Evolutionary conservation across 2,888 invertebrate species (phyloP).

Genomic region (Stictocephala bisonia): DNA sequence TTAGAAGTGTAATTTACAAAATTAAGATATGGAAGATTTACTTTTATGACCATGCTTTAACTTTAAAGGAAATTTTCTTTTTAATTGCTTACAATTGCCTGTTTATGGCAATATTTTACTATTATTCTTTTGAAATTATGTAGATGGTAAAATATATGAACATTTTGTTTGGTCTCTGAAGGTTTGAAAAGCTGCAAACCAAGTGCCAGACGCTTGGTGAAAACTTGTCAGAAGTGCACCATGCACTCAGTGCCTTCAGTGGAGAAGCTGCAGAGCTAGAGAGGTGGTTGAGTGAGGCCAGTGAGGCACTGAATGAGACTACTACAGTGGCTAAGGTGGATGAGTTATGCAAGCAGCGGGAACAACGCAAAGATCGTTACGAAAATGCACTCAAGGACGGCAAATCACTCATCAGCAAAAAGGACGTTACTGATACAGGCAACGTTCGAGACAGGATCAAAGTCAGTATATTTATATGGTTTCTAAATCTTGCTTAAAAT

Average conservation of each 20-base stretch:
- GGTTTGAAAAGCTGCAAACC: constrained; percentile 89
- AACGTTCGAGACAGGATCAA: constrained; percentile 87
- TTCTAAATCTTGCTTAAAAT: constrained; percentile 1
- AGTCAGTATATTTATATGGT: too few relatives aligned
- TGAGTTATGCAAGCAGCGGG: constrained; percentile 71
- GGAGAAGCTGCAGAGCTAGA: constrained; percentile 76
- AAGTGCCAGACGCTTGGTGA: constrained; percentile 82
- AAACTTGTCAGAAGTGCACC: constrained; percentile 83
- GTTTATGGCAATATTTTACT: too few relatives aligned
- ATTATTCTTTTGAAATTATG: too few relatives aligned
- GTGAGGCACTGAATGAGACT: constrained; percentile 77
- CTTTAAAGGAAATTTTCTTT: too few relatives aligned
- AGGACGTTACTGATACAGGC: constrained; percentile 89
- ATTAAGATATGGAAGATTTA: too few relatives aligned
- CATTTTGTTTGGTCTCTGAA: constrained; percentile 63
- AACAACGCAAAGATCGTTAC: constrained; percentile 69
- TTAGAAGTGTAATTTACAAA: too few relatives aligned
- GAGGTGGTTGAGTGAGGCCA: constrained; percentile 75
- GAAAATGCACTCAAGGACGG: constrained; percentile 86
- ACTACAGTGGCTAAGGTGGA: constrained; percentile 67
- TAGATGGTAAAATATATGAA: too few relatives aligned
- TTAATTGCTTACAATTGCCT: too few relatives aligned
- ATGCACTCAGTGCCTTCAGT: constrained; percentile 75
- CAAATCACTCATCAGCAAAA: constrained; percentile 82
- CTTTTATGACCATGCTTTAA: too few relatives aligned